Base-by-base conservation (phyloP, 2,888 invertebrate genomes). In the Diaphora mendica region DNA sequence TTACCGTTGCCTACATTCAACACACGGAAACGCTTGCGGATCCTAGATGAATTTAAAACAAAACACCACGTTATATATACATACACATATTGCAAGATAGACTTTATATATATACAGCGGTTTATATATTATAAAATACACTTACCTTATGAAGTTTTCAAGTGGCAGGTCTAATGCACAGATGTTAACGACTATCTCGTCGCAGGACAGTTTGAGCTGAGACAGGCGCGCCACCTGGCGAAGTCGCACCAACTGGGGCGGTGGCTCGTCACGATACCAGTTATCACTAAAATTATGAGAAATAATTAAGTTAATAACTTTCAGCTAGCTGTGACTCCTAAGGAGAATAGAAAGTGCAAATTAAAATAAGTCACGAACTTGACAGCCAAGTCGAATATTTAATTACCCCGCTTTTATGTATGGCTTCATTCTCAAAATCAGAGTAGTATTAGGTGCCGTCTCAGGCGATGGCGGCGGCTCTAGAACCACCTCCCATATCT, bases 81-180 rank as follows among this genome's bases (percentile, higher is more conserved):
- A 26, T 59, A 26, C 15, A 5, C 26, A 39, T 11, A 26, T 59
- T 15, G 15, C 26, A 15, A n/a, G n/a, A 13, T 13, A n/a, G n/a
- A 3, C 3, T 13, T n/a, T 3, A 51, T 7, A 51, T 23, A 51
- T 7, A 51, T 51, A 51, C 8, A n/a, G 51, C 9, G 23, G 9
- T 39, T 39, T 39, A 11, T 39, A 39, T 11, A 39, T 39, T 39
- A 11, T 39, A 39, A 39, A 39, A 11, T 39, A 39, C 39, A 39
- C 39, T 4, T 4, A 69, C 68, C 68, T 55, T 7, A 69, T 9
- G 68, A n/a, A 55, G 4, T 39, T 17, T 2, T 17, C 26, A 11
- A 2, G 68, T 39, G 68, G 68, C 11, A 69, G 35, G 48, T 69
- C 68, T 4, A 69, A 55, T 9, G 68, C 68, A 20, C 68, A 69